A percentile compares a stretch with the other conserved stretches of the same genome.
Evolutionary conservation across 1,140 invertebrate species (phyloP).

Genomic region (Drosophila orena): DNA sequence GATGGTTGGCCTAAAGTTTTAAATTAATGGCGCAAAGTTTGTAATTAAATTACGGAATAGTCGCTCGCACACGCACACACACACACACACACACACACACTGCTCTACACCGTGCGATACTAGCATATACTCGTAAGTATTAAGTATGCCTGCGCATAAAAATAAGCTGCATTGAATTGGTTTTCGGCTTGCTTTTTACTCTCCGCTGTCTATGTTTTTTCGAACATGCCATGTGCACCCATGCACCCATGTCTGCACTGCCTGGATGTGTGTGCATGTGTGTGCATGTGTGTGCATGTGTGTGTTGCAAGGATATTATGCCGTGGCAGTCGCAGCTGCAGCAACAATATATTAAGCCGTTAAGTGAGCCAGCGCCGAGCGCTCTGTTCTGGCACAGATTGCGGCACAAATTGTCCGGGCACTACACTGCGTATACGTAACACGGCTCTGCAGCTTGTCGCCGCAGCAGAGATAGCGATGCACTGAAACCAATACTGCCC

Average conservation of each 20-base stretch:
- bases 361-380: slow-evolving; percentile 68
- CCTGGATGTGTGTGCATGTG: slow-evolving; percentile 4
- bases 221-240: slow-evolving; percentile 54
- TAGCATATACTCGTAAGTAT: slow-evolving; percentile 29
- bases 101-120: slow-evolving; percentile 8
- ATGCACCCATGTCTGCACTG: slow-evolving; percentile 13
- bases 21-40: slow-evolving; percentile 80
- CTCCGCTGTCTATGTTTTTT: slow-evolving; percentile 53
- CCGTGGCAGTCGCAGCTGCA: slow-evolving; percentile 63
- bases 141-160: slow-evolving; percentile 46
- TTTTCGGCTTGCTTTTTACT: slow-evolving; percentile 57
- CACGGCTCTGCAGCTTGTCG: slow-evolving; percentile 13
- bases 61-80: slow-evolving; percentile 18
- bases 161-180: slow-evolving; percentile 62
- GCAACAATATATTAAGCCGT: slow-evolving; percentile 82
- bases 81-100: slow-evolving; percentile 20
- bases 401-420: slow-evolving; percentile 57
- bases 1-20: slow-evolving; percentile 74
- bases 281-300: slow-evolving; percentile 1
- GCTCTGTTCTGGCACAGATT: slow-evolving; percentile 67
- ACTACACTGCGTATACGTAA: slow-evolving; percentile 72
- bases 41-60: slow-evolving; percentile 78
- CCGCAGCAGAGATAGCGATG: slow-evolving; percentile 9
- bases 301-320: slow-evolving; percentile 58
- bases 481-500: slow-evolving; percentile 6